These are phyloP conservation scores for Cristatella mucedo DNA, from an alignment of 2,888 invertebrate genomes.

Conservation along the genomic window DNA sequence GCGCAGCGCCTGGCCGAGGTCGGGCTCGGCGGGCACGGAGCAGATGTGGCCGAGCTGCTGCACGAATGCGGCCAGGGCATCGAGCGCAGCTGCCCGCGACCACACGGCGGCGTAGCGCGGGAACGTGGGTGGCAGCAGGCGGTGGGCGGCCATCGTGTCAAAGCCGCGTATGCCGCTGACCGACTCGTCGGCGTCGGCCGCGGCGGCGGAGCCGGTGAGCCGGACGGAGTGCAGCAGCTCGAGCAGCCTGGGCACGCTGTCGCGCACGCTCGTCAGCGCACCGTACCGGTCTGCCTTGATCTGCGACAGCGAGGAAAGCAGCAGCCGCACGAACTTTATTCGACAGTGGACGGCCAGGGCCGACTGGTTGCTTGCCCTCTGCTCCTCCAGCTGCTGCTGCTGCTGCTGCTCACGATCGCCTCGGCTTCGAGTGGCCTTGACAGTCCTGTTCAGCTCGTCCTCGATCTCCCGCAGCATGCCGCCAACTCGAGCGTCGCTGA, in stretches of 20 bases:
- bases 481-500: slow-evolving; percentile 62
- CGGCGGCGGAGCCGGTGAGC: no score
- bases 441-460: slow-evolving; percentile 48
- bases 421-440: slow-evolving; percentile 21
- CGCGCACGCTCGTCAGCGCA: not conserved
- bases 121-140: slow-evolving; percentile 89
- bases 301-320: slow-evolving; percentile 61
- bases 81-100: slow-evolving; percentile 51
- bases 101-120: slow-evolving; percentile 79
- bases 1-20: slow-evolving; percentile 26
- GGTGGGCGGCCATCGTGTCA: slow-evolving; percentile 85
- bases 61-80: slow-evolving; percentile 66
- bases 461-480: slow-evolving; percentile 74
- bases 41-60: slow-evolving; percentile 42
- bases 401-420: no score
- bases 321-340: slow-evolving; percentile 67
- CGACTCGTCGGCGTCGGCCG: no score
- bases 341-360: slow-evolving; percentile 46
- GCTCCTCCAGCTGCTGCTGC: no score
- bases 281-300: slow-evolving; percentile 43
- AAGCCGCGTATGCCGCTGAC: no score
- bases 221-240: no score
- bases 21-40: slow-evolving; percentile 22
- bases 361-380: no score
- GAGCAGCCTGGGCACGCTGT: not conserved